A percentile compares a stretch with the other conserved stretches of the same genome.
Evolutionary conservation across 92 coral and sea anemone genomes (phyloP).

Genomic region (Actinernus sp.): DNA sequence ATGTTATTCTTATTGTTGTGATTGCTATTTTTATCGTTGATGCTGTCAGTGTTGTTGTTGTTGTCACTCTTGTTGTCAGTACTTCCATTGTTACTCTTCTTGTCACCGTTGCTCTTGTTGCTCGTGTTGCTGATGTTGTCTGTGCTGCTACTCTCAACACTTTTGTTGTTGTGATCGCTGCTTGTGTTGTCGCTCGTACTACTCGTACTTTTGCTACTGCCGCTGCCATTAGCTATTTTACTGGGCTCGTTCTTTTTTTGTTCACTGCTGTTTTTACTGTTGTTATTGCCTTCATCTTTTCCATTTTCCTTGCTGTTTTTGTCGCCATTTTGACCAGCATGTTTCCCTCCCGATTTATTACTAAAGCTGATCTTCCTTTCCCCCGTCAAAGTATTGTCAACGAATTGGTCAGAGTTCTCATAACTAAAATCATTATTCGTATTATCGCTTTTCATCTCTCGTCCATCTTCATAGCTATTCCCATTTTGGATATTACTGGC

Average conservation of each 20-base stretch:
- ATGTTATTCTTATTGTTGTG: neutral
- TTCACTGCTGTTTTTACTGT: neutral
- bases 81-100: too few relatives aligned
- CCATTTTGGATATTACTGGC: too few relatives aligned
- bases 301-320: constrained; percentile 2
- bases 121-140: neutral
- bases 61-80: neutral
- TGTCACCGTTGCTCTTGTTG: too few relatives aligned
- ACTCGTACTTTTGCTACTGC: neutral
- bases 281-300: neutral
- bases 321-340: neutral
- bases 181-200: neutral
- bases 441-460: constrained; percentile 1
- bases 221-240: too few relatives aligned
- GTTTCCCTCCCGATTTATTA: neutral
- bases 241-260: neutral
- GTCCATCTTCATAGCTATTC: constrained; percentile 11
- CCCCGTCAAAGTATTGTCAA: neutral
- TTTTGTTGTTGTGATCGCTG: too few relatives aligned
- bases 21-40: neutral
- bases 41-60: neutral
- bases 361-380: neutral
- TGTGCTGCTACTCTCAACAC: too few relatives aligned
- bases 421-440: constrained; percentile 24
- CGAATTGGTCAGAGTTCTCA: constrained; percentile 17